Percentiles rank a stretch among this genome's conserved stretches.
phyloP scores from a whole-genome alignment of 2,113 vertebrate species.

The Amphiprion ocellaris region DNA sequence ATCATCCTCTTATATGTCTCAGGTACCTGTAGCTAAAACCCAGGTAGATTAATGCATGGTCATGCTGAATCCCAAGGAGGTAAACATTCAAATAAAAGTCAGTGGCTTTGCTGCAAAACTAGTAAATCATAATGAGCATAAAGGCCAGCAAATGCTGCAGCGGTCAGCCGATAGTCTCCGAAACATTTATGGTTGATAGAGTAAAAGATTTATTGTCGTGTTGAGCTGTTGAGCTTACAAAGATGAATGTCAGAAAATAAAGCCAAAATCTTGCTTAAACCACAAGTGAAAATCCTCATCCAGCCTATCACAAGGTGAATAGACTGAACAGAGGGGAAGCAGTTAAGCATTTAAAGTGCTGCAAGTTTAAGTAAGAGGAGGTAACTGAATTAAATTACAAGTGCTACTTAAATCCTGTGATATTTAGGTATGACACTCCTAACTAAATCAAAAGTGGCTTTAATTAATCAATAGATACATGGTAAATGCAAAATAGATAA shows the following conservation, averaged over 20 bases:
- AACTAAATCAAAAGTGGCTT: background rate
- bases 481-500: slow-evolving; percentile 13
- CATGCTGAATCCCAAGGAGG: slow-evolving; percentile 11
- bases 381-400: background rate
- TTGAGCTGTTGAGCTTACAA: slow-evolving; percentile 35
- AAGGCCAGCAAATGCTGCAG: slow-evolving; percentile 11
- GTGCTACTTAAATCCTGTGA: background rate
- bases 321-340: background rate
- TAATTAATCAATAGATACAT: background rate
- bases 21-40: too few relatives aligned
- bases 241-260: slow-evolving; percentile 36
- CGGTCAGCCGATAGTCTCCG: slow-evolving; percentile 10
- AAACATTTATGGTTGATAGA: slow-evolving; percentile 32
- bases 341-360: too few relatives aligned
- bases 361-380: too few relatives aligned
- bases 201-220: slow-evolving; percentile 25
- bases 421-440: background rate
- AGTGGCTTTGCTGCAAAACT: background rate
- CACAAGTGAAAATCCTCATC: slow-evolving; percentile 14
- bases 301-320: slow-evolving; percentile 5
- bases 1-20: background rate
- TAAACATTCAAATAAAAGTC: background rate
- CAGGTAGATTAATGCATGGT: background rate
- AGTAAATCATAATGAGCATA: slow-evolving; percentile 29
- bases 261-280: background rate